These are phyloP conservation scores for Drosophila ambigua DNA, from an alignment of 1,140 invertebrate species.

Conservation along the genomic window DNA sequence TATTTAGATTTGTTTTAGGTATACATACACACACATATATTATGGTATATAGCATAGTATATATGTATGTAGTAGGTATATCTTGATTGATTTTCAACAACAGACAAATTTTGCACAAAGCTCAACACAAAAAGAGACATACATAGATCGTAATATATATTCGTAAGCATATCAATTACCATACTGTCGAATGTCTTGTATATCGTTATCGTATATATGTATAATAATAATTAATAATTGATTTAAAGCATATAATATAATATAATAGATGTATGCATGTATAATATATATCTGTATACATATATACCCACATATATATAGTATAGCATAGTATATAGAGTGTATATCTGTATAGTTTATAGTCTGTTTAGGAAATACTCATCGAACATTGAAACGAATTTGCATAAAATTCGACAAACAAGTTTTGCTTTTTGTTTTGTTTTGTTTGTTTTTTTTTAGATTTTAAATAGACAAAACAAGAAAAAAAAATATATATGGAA, in stretches of 20 bases:
- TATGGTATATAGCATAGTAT: no score
- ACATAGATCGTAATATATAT: conserved; percentile 63
- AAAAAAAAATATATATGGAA: conserved; percentile 24
- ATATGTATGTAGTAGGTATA: conserved; percentile 21
- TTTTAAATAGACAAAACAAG: conserved; percentile 39
- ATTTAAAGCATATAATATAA: conserved; percentile 76
- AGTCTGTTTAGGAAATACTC: conserved; percentile 81
- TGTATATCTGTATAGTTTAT: conserved; percentile 57
- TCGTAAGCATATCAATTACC: conserved; percentile 76
- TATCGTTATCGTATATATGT: conserved; percentile 64
- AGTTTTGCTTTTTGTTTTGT: conserved; percentile 9
- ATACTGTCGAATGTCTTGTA: conserved; percentile 80
- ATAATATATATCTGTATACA: neutral
- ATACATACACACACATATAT: conserved; percentile 33
- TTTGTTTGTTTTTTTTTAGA: conserved; percentile 19
- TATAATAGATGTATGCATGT: conserved; percentile 29
- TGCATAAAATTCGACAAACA: conserved; percentile 31
- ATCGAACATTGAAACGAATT: conserved; percentile 67
- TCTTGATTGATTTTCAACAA: conserved; percentile 54
- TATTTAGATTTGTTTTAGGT: conserved; percentile 71
- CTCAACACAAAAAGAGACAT: conserved; percentile 49
- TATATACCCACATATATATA: conserved; percentile 32
- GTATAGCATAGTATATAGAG: conserved; percentile 32
- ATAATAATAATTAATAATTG: conserved; percentile 79
- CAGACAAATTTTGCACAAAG: conserved; percentile 48